A percentile compares a stretch with the other conserved stretches of the same genome.
phyloP scores from a whole-genome alignment of 2,113 vertebrate species.

The Poecilia latipinna region DNA sequence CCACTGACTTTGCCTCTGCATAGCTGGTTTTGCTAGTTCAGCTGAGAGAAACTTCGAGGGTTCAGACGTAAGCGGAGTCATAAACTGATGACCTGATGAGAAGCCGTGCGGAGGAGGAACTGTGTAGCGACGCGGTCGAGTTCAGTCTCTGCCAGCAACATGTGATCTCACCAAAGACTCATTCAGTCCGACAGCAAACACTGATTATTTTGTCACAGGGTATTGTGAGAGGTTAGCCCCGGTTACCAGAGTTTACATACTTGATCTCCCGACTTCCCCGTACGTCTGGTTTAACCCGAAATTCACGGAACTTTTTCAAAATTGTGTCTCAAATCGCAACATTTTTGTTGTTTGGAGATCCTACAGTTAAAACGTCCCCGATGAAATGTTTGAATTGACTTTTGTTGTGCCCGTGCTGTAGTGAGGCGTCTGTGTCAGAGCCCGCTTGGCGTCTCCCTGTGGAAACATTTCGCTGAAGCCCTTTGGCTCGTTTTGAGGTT shows the following conservation, averaged over 20 bases:
- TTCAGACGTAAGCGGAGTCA: slow-evolving; percentile 33
- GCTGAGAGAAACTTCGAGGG: slow-evolving; percentile 21
- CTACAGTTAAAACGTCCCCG: too few species aligned
- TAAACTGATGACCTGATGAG: slow-evolving; percentile 14
- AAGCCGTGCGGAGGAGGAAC: slow-evolving; percentile 55
- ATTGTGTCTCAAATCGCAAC: too few species aligned
- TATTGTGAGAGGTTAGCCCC: background rate
- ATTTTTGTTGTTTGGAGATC: too few species aligned
- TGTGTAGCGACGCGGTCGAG: slow-evolving; percentile 48
- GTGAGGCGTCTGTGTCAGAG: slow-evolving; percentile 64
- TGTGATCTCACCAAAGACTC: slow-evolving; percentile 63
- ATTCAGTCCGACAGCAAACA: slow-evolving; percentile 44
- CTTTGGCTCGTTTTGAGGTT: slow-evolving; percentile 15
- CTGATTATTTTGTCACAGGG: slow-evolving; percentile 42
- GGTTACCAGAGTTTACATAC: slow-evolving; percentile 7
- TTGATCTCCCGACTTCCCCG: slow-evolving; percentile 2
- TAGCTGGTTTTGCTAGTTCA: slow-evolving; percentile 42
- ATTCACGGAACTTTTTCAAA: background rate
- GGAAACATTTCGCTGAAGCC: slow-evolving; percentile 64
- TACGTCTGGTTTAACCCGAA: background rate
- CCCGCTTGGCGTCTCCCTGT: slow-evolving; percentile 56
- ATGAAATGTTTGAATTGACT: slow-evolving; percentile 7
- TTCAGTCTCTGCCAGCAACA: slow-evolving; percentile 61
- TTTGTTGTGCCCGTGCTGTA: slow-evolving; percentile 42
- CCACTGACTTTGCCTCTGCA: slow-evolving; percentile 18